A percentile compares a stretch with the other conserved stretches of the same genome.
Evolutionary conservation across 1,140 invertebrate genomes (phyloP).

Genomic region (Maconellicoccus hirsutus): DNA sequence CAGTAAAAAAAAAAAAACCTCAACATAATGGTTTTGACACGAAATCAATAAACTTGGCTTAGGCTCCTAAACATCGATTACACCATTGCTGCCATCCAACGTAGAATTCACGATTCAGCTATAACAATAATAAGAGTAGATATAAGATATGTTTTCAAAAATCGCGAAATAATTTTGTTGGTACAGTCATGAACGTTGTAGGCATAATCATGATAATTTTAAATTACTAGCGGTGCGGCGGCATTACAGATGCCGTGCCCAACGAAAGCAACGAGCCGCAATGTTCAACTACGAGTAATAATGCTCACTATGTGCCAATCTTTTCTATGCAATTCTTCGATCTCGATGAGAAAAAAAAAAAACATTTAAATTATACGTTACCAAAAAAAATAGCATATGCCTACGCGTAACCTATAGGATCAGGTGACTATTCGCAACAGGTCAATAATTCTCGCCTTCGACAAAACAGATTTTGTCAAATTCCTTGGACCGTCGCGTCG

Average conservation of each 20-base stretch:
- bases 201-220: background rate
- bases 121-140: background rate
- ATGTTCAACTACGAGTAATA: background rate
- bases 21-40: no score
- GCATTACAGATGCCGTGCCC: background rate
- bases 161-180: background rate
- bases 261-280: background rate
- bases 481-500: background rate
- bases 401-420: background rate
- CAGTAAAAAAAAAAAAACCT: no score
- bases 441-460: constrained; percentile 2
- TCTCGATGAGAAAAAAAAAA: no score
- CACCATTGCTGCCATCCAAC: no score
- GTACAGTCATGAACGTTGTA: background rate
- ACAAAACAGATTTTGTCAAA: background rate
- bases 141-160: background rate
- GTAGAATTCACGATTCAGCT: background rate
- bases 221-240: background rate
- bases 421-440: background rate
- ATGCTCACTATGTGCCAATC: background rate
- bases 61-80: no score
- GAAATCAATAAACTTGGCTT: no score
- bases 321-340: no score
- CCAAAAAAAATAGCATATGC: no score
- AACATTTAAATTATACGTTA: constrained; percentile 6